These are phyloP conservation scores for Hiodon tergisus DNA, from an alignment of 2,113 vertebrate species.

Conservation along the genomic window DNA sequence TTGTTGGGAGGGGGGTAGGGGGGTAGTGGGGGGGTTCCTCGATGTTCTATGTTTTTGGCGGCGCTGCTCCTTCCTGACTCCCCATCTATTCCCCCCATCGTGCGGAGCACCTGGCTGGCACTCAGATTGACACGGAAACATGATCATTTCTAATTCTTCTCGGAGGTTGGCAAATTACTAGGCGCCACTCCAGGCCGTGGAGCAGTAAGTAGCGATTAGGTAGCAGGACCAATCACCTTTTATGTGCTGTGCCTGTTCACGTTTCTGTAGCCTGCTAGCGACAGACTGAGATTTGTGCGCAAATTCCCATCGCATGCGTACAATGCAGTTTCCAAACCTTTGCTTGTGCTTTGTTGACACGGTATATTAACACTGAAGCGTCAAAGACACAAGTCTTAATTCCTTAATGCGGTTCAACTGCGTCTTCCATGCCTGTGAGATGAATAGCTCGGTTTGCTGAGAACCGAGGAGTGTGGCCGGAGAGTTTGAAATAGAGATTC, in stretches of 20 bases:
- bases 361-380: too few relatives aligned
- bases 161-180: constrained; percentile 1
- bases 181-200: not conserved
- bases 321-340: not conserved
- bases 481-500: too few relatives aligned
- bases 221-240: constrained; percentile 12
- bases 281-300: not conserved
- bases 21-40: too few relatives aligned
- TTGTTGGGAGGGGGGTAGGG: too few relatives aligned
- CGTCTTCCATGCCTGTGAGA: too few relatives aligned
- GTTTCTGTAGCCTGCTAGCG: too few relatives aligned
- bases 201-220: constrained; percentile 2
- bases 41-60: constrained; percentile 10
- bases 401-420: too few relatives aligned
- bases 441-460: too few relatives aligned
- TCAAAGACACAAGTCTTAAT: too few relatives aligned
- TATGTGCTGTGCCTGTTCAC: not conserved
- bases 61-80: not conserved
- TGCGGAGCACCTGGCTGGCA: constrained; percentile 15
- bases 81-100: not conserved
- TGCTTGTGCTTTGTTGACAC: too few relatives aligned
- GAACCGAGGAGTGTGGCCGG: too few relatives aligned
- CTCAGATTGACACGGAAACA: not conserved
- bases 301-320: not conserved
- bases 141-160: constrained; percentile 17